A percentile compares a stretch with the other conserved stretches of the same genome.
Conservation (phyloP, 2,797 vertebrate species). For the Apogon hyalosoma region DNA sequence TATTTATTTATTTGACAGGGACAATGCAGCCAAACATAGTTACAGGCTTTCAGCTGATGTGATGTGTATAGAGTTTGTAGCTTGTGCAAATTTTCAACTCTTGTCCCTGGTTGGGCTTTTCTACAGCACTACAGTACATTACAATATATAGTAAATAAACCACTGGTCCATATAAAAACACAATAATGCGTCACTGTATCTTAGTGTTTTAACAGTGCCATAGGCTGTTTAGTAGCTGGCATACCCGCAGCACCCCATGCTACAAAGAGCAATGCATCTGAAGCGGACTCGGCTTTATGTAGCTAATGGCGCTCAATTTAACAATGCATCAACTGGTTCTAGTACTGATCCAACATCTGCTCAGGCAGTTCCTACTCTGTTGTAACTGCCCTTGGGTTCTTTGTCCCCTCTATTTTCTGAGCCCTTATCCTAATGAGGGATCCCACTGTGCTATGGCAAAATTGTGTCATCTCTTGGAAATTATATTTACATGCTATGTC, state of each 20-base stretch:
- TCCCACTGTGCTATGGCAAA: neutral
- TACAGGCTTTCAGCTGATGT: too few relatives aligned
- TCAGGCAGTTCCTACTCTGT: neutral
- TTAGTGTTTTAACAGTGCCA: conserved; percentile 12
- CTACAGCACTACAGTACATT: too few relatives aligned
- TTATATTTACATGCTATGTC: neutral
- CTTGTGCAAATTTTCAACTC: too few relatives aligned
- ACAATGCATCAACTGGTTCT: neutral
- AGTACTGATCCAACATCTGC: neutral
- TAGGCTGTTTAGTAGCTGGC: conserved; percentile 5
- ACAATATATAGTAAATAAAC: too few relatives aligned
- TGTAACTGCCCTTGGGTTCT: neutral
- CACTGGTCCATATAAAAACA: too few relatives aligned
- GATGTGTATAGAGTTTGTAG: too few relatives aligned
- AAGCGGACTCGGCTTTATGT: conserved; percentile 18
- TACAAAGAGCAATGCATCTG: conserved; percentile 17
- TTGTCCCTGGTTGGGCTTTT: too few relatives aligned
- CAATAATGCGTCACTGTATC: neutral
- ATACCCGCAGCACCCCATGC: conserved; percentile 6
- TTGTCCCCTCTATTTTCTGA: neutral
- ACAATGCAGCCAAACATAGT: too few relatives aligned
- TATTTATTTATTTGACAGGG: too few relatives aligned
- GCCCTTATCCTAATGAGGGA: neutral
- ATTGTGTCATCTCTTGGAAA: neutral
- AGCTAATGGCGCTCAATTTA: conserved; percentile 14